Base-by-base conservation (phyloP, 2,113 vertebrate species). In the Xiphias gladius region DNA sequence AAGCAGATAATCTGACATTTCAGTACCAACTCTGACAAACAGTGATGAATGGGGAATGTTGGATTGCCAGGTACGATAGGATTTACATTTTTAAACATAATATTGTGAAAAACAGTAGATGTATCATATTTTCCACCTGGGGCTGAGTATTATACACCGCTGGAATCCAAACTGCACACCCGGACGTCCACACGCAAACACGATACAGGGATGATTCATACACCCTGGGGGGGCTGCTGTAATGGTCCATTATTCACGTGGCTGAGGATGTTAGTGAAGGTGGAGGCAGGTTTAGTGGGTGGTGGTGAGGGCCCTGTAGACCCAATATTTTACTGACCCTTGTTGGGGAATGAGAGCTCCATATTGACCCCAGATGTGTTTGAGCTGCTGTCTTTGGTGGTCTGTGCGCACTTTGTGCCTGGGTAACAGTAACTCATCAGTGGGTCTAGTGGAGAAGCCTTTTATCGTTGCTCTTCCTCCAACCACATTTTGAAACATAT, bases 361-460 rank as follows among this genome's bases (percentile, higher is more conserved):
- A 89, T 64, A 85, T 90, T 89, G 86, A 88, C 87, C 86, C 68
- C 88, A 91, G 90, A 91, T 93, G 89, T 89, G 66, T 81, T 39
- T 43, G 22, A 62, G 74, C 11, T 57, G 75, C 57, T 70, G 80
- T 72, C 69, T 75, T 26, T 76, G 78, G 43, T 48, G 65, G 24
- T n/a, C 13, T 65, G 19, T 73, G 4, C 26, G 73, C 54, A 50
- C 58, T 61, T 20, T 43, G 35, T 30, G 26, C 78, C 54, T 64
- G 14, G 26, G n/a, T 50, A 68, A 58, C 59, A 77, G 63, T 68
- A 66, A 80, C 59, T 67, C 28, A 63, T 14, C 28, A n/a, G n/a
- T 76, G 13, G 61, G 9, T 35, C 46, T 30, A 11, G 20, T n/a
- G 14, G 35, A 71, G 22, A 30, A 20, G 20, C n/a, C 35, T 66